Conservation (phyloP, 2,888 invertebrate species). For the Lymantria dispar region DNA sequence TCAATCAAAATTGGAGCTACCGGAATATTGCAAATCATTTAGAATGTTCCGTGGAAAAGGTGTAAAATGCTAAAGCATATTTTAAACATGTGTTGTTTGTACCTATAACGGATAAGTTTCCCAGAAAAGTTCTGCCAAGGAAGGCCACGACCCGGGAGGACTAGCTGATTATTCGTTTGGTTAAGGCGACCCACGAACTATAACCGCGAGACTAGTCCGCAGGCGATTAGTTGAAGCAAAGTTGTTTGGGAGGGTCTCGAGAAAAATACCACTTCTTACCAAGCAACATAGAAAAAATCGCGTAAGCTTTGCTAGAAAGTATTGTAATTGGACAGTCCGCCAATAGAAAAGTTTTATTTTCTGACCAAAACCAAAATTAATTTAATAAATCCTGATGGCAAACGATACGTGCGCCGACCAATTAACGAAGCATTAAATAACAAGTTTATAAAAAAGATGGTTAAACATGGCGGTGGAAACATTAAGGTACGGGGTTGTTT, state of each 20-base stretch:
- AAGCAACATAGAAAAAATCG: too few species aligned
- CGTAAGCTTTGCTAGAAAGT: too few species aligned
- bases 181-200: background rate
- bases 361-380: background rate
- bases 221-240: too few species aligned
- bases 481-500: too few species aligned
- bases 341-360: background rate
- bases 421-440: background rate
- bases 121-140: background rate
- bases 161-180: background rate
- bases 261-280: too few species aligned
- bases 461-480: slow-evolving; percentile 3
- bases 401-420: background rate
- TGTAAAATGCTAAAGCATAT: background rate
- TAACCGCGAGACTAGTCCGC: too few species aligned
- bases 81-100: too few species aligned
- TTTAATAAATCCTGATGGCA: background rate
- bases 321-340: too few species aligned
- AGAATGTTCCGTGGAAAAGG: slow-evolving; percentile 2
- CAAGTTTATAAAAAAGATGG: background rate
- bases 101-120: background rate
- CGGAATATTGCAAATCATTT: slow-evolving; percentile 1
- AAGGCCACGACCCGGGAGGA: background rate
- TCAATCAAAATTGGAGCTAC: background rate
- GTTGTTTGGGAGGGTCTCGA: too few species aligned